Base-by-base conservation (phyloP, 2,888 invertebrate species). In the Brachycybe producta region DNA sequence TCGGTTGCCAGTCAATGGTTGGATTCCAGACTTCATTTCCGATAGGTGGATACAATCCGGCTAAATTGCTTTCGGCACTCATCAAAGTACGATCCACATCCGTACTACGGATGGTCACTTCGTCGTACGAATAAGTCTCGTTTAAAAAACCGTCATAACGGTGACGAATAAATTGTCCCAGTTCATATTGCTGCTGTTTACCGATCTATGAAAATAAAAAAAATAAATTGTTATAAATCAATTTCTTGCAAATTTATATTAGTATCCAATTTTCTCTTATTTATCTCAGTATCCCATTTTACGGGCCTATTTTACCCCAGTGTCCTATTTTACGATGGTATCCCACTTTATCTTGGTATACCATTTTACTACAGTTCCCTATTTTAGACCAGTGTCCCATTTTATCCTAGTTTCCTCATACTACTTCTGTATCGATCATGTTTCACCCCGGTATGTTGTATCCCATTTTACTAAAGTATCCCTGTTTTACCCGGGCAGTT, bases 1-100 rank as follows among this genome's bases (percentile, higher is more conserved):
- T 35, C 7, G 47, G 47, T 13, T 47, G 47, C 47, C 36, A 47
- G 13, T 35, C 36, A 24, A 47, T 17, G 8, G 24, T 27, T 7
- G 47, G 13, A 24, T 47, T 38, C 47, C 47, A 47, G 11, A 47
- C 38, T 38, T 47, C 38, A 38, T 38, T 17, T 2, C 24, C 13
- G 2, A 15, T 7, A 2, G 47, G 47, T 35, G 47, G 47, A 17
- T 47, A 47, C 13, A 47, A 26, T 8, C 70, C 70, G 2, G 69
- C 67, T 52, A 70, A 57, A 54, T 67, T 64, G n/a, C 65, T 61
- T 52, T 64, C 61, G 1, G 68, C 70, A 35, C 68, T 68, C 65
- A 68, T 68, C 8, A 92, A 68, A 0, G 91, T 87, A 24, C 92
- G 77, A 67, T 92, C 90, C 15, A 82, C 80, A 67, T 90, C 86